Evolutionary conservation across 2,888 invertebrate genomes (phyloP), one percentile per base, ranked within the genome.

Genomic region (Brenthis daphne): DNA sequence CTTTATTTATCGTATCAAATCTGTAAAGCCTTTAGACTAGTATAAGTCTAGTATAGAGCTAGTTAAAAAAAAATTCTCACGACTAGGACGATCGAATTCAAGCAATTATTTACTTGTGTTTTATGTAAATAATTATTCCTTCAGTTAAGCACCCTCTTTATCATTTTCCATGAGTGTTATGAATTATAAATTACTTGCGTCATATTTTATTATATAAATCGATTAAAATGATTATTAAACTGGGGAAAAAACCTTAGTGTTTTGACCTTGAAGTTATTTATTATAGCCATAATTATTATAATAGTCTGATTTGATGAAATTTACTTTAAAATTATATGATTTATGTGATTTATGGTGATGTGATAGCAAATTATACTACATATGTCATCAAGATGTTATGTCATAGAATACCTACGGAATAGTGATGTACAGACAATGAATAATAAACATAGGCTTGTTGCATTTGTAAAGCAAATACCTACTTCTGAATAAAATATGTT

Each of bases 161-260:
- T 8, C 8, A 37, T 37, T 37, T 43, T 43, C 11, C 37, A 11
- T 43, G 2, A 43, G 37, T 43, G 37, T 2, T 43, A 43, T 43
- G 37, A 43, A 43, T 43, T 43, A 43, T 43, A 50, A 60, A 50
- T 33, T 48, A 11, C 29, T 60, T 48, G 50, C 50, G 60, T 60
- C 60, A 60, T n/a, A 12, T 48, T 6, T 60, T 60, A 50, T 60
- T 60, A 50, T 60, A 50, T 50, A 12, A 60, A 60, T 60, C 29
- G n/a, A 60, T 60, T 50, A 60, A n/a, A 60, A 11, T 43, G 11
- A 60, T 60, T 6, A 60, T 50, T 60, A 50, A 60, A 60, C 29
- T 16, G 53, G 63, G 63, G 53, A 53, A 63, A 63, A 53, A 63
- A 63, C 63, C 14, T 63, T 51, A 51, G 50, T 50, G 60, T 48